Base-by-base conservation (phyloP, 1,140 invertebrate species). In the Doryteuthis pealeii region DNA sequence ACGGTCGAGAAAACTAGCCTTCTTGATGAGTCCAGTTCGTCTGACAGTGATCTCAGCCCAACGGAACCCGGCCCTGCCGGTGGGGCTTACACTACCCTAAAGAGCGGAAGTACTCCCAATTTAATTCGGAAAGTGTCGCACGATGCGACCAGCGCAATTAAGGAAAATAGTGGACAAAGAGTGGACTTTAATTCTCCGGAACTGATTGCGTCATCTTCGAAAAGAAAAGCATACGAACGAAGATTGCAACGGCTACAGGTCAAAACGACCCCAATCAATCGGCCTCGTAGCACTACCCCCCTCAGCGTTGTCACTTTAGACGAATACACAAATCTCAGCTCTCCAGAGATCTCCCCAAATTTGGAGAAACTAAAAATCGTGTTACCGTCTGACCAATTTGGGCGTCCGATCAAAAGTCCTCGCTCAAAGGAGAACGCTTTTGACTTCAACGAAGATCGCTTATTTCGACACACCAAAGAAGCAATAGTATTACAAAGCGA, bases 251-350 rank as follows among this genome's bases (percentile, higher is more conserved):
- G 84, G 49, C 72, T 92, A 40, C 90, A 92, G 84, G 90, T 92
- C 30, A 93, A 91, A 77, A 95, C 93, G n/a, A 94, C 91, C 79
- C 93, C 94, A 0, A 92, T 95, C 72, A 94, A 95, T 78, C 89
- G 95, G 77, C 95, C 95, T 26, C 90, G 95, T 10, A 94, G 94
- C n/a, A 93, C 92, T 30, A 94, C 94, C 58, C 93, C 93, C 2
- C 91, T 94, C 54, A 93, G 93, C 86, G 92, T 93, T 28, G 92
- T 91, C 5, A 90, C 92, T 30, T 86, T 96, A 65, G 94, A 95
- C 81, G 94, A 94, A 80, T 95, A 88, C 85, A 77, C 72, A 67
- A 76, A 78, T 49, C 73, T 79, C n/a, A 83, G 80, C 71, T 85
- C 83, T 12, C 85, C 85, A 32, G 82, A 84, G 67, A 77, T 72